These are phyloP conservation scores for Plectrocnemia conspersa DNA, from an alignment of 1,140 invertebrate genomes.

Conservation along the genomic window DNA sequence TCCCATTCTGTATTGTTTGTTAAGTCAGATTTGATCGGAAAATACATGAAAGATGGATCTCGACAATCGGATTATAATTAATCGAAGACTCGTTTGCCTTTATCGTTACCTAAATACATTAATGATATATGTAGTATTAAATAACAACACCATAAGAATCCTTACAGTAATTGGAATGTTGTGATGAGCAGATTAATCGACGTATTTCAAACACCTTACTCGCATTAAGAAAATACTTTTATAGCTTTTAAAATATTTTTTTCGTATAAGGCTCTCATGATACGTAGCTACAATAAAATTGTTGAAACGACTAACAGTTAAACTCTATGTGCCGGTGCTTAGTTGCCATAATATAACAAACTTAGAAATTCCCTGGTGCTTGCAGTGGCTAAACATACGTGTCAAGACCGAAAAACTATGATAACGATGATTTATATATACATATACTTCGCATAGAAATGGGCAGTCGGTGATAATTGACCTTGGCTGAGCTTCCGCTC, in stretches of 20 bases:
- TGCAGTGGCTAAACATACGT: conserved; percentile 25
- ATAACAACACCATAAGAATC: conserved; percentile 27
- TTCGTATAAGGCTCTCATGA: conserved; percentile 32
- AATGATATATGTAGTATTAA: neutral
- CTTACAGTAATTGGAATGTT: conserved; percentile 31
- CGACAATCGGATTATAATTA: too few relatives aligned
- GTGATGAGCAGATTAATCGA: conserved; percentile 26
- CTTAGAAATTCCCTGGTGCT: conserved; percentile 28
- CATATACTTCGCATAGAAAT: too few relatives aligned
- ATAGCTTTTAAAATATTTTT: too few relatives aligned
- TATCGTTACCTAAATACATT: too few relatives aligned
- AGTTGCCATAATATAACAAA: conserved; percentile 24
- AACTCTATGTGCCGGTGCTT: conserved; percentile 29
- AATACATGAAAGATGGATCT: too few relatives aligned
- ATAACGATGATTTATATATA: conserved; percentile 14
- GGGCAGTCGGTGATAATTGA: too few relatives aligned
- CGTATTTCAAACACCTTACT: conserved; percentile 3
- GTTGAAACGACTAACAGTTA: conserved; percentile 27
- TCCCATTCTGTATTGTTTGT: neutral
- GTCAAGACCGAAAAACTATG: conserved; percentile 24
- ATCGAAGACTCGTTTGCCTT: too few relatives aligned
- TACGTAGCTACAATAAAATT: conserved; percentile 26
- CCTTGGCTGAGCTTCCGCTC: too few relatives aligned
- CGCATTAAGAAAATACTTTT: conserved; percentile 20
- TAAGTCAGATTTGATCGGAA: too few relatives aligned